Evolutionary conservation across 2,888 invertebrate genomes (phyloP), one percentile per base, ranked within the genome.

Genomic region (Gymnosoma rotundatum): DNA sequence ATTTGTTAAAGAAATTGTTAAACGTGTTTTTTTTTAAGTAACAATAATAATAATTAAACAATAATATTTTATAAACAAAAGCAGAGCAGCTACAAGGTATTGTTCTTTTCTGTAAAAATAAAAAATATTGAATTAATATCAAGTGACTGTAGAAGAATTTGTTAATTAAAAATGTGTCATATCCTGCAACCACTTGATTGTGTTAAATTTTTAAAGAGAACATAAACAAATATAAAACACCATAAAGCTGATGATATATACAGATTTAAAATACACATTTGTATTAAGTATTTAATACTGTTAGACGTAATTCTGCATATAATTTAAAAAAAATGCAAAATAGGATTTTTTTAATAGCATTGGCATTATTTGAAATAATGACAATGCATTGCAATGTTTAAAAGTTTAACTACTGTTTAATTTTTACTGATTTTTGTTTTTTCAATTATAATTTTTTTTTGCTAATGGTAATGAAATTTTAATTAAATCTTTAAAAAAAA

Each of bases 91-190:
- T 0, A 63, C 18, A 63, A 36, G 54, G 69, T 61, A 54, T 63
- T 25, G 36, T 45, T 16, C 3, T 36, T 0, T 0, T 1, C 2
- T 74, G 2, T 12, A 18, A 2, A 50, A 18, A n/a, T n/a, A 6
- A 32, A 25, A 32, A 38, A 61, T 25, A 76, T 67, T 50, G 7
- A 76, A 60, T 48, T 20, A 36, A 32, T 21, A 45, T 72, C 12
- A 50, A 58, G 20, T 38, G 18, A 1, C 42, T 38, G 42, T 3
- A 0, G 38, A 36, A 74, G 21, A 60, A 52, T 10, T 42, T 60
- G 2, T 66, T 82, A 72, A 78, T 78, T 72, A 78, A 78, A 56
- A 81, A 80, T 12, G 14, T 80, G 75, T 69, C 69, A 45, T 38
- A 32, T 69, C 81, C 81, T 78, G 63, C 25, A 64, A 64, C 25